Conservation (phyloP, 2,113 vertebrate genomes). For the Callospermophilus lateralis region DNA sequence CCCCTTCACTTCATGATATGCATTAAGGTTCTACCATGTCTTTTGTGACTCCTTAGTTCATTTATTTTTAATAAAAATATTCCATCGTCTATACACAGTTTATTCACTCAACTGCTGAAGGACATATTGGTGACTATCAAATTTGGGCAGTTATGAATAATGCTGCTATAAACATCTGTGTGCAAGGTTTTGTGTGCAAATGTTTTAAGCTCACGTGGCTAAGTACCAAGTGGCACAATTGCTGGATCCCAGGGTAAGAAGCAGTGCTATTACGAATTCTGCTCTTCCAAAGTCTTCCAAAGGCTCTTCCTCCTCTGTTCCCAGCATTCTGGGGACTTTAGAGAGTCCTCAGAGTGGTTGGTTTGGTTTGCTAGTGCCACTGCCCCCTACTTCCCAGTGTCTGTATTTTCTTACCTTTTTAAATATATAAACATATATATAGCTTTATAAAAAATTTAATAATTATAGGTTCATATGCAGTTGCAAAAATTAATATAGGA, state of each 20-base stretch:
- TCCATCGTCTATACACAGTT: not conserved
- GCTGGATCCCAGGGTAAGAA: rapidly evolving
- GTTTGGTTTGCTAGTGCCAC: not conserved
- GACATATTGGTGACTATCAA: not conserved
- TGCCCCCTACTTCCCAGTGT: too few species aligned
- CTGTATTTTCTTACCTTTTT: not conserved
- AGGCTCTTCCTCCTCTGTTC: not conserved
- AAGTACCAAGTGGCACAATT: not conserved
- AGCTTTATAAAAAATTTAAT: not conserved
- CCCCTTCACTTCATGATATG: not conserved
- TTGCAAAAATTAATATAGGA: not conserved
- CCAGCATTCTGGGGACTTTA: not conserved
- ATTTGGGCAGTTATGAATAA: not conserved
- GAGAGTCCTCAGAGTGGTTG: not conserved
- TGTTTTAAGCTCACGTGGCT: not conserved
- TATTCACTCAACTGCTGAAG: not conserved
- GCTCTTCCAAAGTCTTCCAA: too few species aligned
- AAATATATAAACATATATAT: not conserved
- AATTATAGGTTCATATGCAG: not conserved
- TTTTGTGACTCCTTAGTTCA: not conserved
- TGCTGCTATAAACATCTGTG: not conserved
- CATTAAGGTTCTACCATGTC: not conserved
- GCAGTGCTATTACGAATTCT: too few species aligned
- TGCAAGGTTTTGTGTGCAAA: not conserved
- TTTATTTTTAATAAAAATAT: not conserved